Conservation (phyloP, 1,140 invertebrate genomes). For the Pseudobourletiella spinata region DNA sequence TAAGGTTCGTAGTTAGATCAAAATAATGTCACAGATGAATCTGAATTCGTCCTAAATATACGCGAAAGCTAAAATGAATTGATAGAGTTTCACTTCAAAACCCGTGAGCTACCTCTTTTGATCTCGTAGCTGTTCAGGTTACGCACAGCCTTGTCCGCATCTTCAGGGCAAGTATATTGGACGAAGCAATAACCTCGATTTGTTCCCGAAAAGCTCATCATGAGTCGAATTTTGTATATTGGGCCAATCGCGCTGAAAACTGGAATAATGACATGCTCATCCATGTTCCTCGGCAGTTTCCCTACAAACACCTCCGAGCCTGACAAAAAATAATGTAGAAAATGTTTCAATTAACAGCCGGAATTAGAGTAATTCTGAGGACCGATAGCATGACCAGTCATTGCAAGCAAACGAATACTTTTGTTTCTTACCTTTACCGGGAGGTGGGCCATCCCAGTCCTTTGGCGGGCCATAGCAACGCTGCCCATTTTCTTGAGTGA, state of each 20-base stretch:
- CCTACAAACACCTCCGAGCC: neutral
- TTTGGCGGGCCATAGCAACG: neutral
- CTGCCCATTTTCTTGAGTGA: neutral
- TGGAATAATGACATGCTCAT: neutral
- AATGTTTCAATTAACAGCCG: neutral
- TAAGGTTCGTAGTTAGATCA: neutral
- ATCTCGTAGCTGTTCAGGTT: too few relatives aligned
- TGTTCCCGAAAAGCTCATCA: neutral
- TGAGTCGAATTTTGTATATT: neutral
- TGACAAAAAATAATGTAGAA: neutral
- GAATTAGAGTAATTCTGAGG: neutral
- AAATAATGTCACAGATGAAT: neutral
- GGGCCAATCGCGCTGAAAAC: neutral
- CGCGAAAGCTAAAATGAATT: neutral
- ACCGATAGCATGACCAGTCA: neutral
- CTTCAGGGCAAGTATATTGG: neutral
- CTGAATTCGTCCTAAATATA: neutral
- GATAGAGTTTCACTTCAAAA: neutral
- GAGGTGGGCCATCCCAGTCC: neutral
- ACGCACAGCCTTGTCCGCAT: neutral
- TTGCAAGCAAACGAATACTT: neutral
- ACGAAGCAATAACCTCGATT: neutral
- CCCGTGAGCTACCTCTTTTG: neutral
- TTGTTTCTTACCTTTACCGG: neutral
- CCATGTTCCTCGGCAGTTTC: neutral